Evolutionary conservation across 2,113 vertebrate species (phyloP), one percentile per base, ranked within the genome.

Genomic region (Myotis davidii): DNA sequence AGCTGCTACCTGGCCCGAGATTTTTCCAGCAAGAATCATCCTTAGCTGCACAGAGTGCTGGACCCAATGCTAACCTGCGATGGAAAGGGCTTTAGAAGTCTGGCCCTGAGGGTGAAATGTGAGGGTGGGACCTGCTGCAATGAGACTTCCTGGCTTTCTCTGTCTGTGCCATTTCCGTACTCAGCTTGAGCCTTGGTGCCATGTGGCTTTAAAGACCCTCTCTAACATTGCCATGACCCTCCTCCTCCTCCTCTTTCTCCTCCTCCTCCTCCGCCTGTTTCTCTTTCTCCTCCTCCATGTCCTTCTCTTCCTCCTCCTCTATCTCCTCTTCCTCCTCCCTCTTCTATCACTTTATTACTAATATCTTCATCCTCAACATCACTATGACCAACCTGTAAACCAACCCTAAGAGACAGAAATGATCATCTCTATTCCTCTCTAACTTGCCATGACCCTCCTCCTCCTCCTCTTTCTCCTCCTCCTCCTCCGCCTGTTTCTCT

Each of bases 161-260:
- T 59, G 23, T 0, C 0, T 8, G 16, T 29, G n/a, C 32, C 5
- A 1, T 11, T 29, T 20, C 45, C 4, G 7, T 2, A 4, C 4
- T 16, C 18, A 7, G 9, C 6, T 61, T 20, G 56, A 32, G 20
- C 18, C 25, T 39, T 59, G 5, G 74, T 27, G 10, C 34, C 42
- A 21, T 5, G 23, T 27, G 37, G 20, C 21, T 52, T 85, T n/a
- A 18, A 17, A 54, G 27, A 9, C 10, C 59, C 10, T 4, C 1
- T 9, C 3, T 1, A 0, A 10, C 9, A 27, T 13, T 1, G 0
- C 5, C 14, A 5, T 1, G 5, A 9, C 1, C 16, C 3, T 77
- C 9, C 6, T 37, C 39, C 5, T 45, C 21, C 3, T 74, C 32
- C 9, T 34, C 54, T 3, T 56, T 8, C 8, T 56, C 21, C 8